phyloP scores from a whole-genome alignment of 2,888 invertebrate genomes.

The Empis livida region DNA sequence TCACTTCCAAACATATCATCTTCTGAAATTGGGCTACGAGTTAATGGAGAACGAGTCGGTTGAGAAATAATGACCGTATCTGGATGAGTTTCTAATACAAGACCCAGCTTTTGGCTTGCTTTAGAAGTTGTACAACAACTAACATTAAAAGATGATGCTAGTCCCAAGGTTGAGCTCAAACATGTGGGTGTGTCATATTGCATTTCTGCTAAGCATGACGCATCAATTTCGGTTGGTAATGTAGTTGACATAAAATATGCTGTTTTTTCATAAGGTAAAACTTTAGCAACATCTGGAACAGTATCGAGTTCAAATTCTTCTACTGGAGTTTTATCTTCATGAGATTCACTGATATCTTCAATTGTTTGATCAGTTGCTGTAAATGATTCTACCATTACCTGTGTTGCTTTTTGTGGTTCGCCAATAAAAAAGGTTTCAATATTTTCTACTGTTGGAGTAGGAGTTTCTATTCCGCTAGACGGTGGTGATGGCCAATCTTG shows the following conservation, averaged over 20 bases:
- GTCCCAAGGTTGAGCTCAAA: constrained; percentile 29
- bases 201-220: constrained; percentile 19
- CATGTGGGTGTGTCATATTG: constrained; percentile 28
- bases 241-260: constrained; percentile 31
- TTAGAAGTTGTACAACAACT: constrained; percentile 29
- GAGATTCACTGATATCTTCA: constrained; percentile 49
- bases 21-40: constrained; percentile 46
- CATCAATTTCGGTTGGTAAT: constrained; percentile 20
- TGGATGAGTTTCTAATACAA: constrained; percentile 15
- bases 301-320: constrained; percentile 30
- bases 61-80: constrained; percentile 46
- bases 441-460: constrained; percentile 52
- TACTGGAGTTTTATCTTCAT: constrained; percentile 31
- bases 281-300: constrained; percentile 30
- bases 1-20: constrained; percentile 46
- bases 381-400: constrained; percentile 59
- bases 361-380: constrained; percentile 46
- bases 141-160: constrained; percentile 29
- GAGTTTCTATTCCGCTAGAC: constrained; percentile 52
- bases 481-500: constrained; percentile 76
- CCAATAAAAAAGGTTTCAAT: constrained; percentile 69
- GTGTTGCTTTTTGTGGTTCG: constrained; percentile 64
- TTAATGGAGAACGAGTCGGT: constrained; percentile 47
- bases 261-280: constrained; percentile 31
- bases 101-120: constrained; percentile 12